A percentile compares a stretch with the other conserved stretches of the same genome.
Conservation (phyloP, 2,113 vertebrate species). For the Bambusicola thoracicus region DNA sequence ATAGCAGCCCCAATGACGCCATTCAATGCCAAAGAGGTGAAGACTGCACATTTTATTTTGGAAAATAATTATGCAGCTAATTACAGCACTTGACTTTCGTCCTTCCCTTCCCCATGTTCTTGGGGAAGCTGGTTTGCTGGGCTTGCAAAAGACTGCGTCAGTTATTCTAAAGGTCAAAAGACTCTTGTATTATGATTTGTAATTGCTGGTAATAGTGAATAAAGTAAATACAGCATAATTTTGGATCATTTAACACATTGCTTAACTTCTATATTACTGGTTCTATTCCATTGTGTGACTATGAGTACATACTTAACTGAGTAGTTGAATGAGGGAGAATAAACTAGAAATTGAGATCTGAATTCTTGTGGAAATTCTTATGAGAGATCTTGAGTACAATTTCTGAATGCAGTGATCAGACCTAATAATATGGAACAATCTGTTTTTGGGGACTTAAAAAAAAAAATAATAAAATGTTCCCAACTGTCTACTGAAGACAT, state of each 20-base stretch:
- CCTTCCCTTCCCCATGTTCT: slow-evolving; percentile 44
- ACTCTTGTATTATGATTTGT: slow-evolving; percentile 49
- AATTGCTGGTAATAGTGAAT: slow-evolving; percentile 42
- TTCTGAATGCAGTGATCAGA: not conserved
- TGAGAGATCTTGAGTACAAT: not conserved
- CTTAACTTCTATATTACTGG: not conserved
- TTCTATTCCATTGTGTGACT: not conserved
- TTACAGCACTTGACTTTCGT: slow-evolving; percentile 70
- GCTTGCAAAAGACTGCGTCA: slow-evolving; percentile 41
- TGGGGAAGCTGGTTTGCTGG: slow-evolving; percentile 52
- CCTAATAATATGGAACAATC: accelerated
- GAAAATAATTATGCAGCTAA: slow-evolving; percentile 75
- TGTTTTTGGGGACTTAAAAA: accelerated
- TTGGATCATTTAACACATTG: slow-evolving; percentile 1
- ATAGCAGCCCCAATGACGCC: slow-evolving; percentile 53
- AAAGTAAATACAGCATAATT: slow-evolving; percentile 21
- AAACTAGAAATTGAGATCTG: not conserved
- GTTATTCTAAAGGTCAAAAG: slow-evolving; percentile 65
- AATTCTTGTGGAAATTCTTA: not conserved
- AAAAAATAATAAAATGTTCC: too few relatives aligned
- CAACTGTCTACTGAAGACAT: too few relatives aligned
- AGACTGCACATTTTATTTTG: slow-evolving; percentile 72
- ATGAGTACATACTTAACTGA: accelerated
- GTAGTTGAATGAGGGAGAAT: not conserved
- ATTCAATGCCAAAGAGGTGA: slow-evolving; percentile 60